Percentiles rank a stretch among this genome's conserved stretches.
Conservation (phyloP, 2,113 vertebrate species). For the Ancistrus triradiatus region DNA sequence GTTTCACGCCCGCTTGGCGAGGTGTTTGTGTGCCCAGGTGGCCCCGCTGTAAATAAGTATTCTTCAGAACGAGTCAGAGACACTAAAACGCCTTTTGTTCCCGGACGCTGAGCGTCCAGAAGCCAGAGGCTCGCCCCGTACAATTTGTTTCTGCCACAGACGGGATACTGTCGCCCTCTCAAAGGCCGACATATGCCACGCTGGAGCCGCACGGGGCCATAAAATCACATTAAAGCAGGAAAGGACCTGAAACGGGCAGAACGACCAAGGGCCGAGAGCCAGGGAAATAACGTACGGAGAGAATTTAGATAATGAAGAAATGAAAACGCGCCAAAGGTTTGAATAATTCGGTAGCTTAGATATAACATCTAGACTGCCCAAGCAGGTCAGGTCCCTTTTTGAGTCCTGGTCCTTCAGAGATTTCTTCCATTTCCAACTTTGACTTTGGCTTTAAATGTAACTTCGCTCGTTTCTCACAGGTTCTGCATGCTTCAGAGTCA, state of each 20-base stretch:
- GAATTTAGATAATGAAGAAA: too few species aligned
- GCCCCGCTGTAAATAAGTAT: slow-evolving; percentile 51
- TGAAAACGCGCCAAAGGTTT: too few species aligned
- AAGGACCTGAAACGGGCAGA: neutral
- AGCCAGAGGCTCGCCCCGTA: slow-evolving; percentile 39
- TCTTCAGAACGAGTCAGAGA: slow-evolving; percentile 51
- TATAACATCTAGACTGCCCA: too few species aligned
- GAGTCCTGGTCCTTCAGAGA: too few species aligned
- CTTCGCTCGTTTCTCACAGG: too few species aligned
- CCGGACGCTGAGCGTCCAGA: slow-evolving; percentile 40
- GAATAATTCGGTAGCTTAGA: too few species aligned
- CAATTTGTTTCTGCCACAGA: slow-evolving; percentile 48
- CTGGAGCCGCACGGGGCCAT: slow-evolving; percentile 28
- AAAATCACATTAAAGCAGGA: slow-evolving; percentile 21
- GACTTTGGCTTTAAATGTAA: too few species aligned
- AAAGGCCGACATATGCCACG: slow-evolving; percentile 51
- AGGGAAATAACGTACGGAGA: too few species aligned
- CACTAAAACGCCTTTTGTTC: slow-evolving; percentile 53
- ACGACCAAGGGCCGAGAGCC: too few species aligned
- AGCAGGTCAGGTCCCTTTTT: too few species aligned
- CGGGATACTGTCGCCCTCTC: slow-evolving; percentile 44
- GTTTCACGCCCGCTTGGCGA: slow-evolving; percentile 39
- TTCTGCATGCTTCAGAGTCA: too few species aligned
- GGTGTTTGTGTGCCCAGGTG: slow-evolving; percentile 50
- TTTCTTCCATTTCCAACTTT: too few species aligned